Evolutionary conservation across 2,113 vertebrate genomes (phyloP).

Genomic region (Cyprinodon variegatus): DNA sequence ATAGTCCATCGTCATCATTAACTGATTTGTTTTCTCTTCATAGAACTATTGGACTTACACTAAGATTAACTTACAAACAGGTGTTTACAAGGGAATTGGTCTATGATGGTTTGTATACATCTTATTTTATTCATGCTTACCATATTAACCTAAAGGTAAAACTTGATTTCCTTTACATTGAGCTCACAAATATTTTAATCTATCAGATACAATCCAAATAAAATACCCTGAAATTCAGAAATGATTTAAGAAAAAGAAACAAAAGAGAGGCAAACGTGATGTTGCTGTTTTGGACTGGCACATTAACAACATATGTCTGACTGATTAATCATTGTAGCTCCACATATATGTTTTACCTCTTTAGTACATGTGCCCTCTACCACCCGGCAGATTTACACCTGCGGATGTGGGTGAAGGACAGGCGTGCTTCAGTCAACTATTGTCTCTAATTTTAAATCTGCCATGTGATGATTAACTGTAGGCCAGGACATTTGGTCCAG

Average conservation of each 20-base stretch:
- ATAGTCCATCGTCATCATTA: too few relatives aligned
- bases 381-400: slow-evolving; percentile 13
- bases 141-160: neutral
- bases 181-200: neutral
- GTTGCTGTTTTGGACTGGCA: too few relatives aligned
- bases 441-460: slow-evolving; percentile 40
- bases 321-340: neutral
- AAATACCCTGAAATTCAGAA: too few relatives aligned
- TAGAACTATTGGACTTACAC: too few relatives aligned
- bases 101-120: too few relatives aligned
- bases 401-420: slow-evolving; percentile 43
- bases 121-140: too few relatives aligned
- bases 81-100: too few relatives aligned
- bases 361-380: neutral
- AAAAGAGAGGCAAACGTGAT: too few relatives aligned
- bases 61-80: too few relatives aligned
- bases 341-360: neutral
- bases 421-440: slow-evolving; percentile 2
- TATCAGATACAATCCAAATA: too few relatives aligned
- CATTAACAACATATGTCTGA: neutral
- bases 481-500: neutral
- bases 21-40: too few relatives aligned
- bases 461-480: slow-evolving; percentile 31
- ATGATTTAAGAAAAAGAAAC: too few relatives aligned
- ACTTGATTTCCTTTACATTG: neutral